Conservation (phyloP, 2,113 vertebrate species). For the Chascanopsetta lugubris region DNA sequence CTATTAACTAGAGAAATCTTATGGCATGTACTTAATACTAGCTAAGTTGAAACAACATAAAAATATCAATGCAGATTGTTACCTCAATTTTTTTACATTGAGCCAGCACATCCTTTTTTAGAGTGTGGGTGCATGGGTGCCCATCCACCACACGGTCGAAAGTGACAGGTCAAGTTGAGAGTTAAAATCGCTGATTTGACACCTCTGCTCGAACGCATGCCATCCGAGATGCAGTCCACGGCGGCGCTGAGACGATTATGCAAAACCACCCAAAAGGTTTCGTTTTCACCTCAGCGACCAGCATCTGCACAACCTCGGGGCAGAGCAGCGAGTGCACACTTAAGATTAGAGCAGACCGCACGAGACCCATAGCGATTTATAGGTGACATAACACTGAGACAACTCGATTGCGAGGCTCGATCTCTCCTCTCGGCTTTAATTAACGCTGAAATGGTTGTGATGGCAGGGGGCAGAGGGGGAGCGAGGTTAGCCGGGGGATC, state of each 20-base stretch:
- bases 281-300: constrained; percentile 54
- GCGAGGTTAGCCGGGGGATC: background rate
- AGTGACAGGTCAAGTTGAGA: too few relatives aligned
- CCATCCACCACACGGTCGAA: too few relatives aligned
- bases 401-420: background rate
- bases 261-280: constrained; percentile 62
- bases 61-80: too few relatives aligned
- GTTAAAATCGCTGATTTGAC: too few relatives aligned
- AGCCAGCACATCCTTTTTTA: too few relatives aligned
- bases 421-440: constrained; percentile 9
- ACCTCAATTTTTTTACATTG: too few relatives aligned
- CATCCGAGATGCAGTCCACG: background rate
- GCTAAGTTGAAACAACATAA: too few relatives aligned
- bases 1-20: too few relatives aligned
- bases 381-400: constrained; percentile 40
- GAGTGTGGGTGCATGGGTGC: too few relatives aligned
- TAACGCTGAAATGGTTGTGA: constrained; percentile 40
- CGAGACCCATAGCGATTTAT: constrained; percentile 36
- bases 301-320: constrained; percentile 20
- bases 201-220: too few relatives aligned
- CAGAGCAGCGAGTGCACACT: background rate
- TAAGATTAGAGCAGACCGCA: constrained; percentile 53
- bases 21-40: too few relatives aligned
- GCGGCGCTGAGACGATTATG: constrained; percentile 67
- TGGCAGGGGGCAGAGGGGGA: background rate